Percentiles rank a stretch among this genome's conserved stretches.
phyloP scores from a whole-genome alignment of 2,113 vertebrate genomes.

The Paradoxurus hermaphroditus region DNA sequence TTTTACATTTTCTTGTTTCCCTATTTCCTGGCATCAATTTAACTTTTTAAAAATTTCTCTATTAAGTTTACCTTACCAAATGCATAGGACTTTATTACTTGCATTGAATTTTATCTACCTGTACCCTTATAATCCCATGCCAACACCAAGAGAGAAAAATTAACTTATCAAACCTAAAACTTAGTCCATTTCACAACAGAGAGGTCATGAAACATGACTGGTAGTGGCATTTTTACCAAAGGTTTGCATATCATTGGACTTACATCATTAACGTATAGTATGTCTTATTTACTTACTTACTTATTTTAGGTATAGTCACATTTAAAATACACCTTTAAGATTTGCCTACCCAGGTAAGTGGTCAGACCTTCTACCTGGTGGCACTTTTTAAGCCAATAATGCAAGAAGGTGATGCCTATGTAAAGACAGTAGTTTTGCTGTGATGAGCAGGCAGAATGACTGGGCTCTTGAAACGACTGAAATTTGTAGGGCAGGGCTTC shows the following conservation, averaged over 20 bases:
- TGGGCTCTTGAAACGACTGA: not conserved
- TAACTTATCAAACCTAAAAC: not conserved
- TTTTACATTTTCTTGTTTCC: not conserved
- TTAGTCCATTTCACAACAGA: not conserved
- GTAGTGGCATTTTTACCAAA: not conserved
- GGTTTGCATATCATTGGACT: not conserved
- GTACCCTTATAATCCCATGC: not conserved
- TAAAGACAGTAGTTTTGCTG: not conserved
- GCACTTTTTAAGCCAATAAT: not conserved
- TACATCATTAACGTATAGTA: not conserved
- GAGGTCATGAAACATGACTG: not conserved
- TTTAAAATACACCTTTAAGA: not conserved
- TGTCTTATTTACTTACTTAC: not conserved
- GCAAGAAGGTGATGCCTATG: not conserved
- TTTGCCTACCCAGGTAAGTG: not conserved
- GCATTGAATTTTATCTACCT: not conserved
- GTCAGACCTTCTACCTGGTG: not conserved
- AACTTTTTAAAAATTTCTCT: not conserved
- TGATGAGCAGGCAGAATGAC: not conserved
- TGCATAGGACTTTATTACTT: not conserved
- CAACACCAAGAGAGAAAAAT: not conserved
- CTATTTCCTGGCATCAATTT: not conserved
- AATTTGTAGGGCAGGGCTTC: not conserved
- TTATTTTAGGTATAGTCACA: not conserved
- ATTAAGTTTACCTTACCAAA: not conserved